These are phyloP conservation scores for Brienomyrus brachyistius DNA, from an alignment of 2,113 vertebrate genomes.

Conservation along the genomic window DNA sequence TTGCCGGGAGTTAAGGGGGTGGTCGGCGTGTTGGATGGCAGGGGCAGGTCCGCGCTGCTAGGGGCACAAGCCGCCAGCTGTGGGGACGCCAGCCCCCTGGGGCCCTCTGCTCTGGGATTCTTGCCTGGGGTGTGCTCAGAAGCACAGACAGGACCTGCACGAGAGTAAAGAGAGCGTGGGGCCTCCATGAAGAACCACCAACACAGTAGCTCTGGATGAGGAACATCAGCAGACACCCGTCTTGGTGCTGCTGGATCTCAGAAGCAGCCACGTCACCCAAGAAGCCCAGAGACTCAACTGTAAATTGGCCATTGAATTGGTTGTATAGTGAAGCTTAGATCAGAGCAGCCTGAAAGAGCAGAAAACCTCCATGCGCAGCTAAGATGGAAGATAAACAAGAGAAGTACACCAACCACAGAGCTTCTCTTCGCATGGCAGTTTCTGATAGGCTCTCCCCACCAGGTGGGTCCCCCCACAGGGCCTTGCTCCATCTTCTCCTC, in stretches of 20 bases:
- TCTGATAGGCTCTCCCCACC: conserved; percentile 75
- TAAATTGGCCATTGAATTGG: neutral
- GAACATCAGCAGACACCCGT: neutral
- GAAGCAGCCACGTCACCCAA: neutral
- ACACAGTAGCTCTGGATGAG: neutral
- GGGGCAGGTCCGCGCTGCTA: conserved; percentile 70
- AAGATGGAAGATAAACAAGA: neutral
- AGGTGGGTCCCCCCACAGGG: conserved; percentile 49
- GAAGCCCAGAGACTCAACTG: neutral
- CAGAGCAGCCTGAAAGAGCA: neutral
- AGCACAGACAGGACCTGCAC: conserved; percentile 28
- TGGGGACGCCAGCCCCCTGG: conserved; percentile 58
- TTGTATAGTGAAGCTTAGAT: neutral
- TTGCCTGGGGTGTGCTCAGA: conserved; percentile 69
- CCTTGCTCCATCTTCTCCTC: conserved; percentile 45
- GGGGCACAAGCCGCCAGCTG: conserved; percentile 72
- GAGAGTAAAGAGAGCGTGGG: neutral
- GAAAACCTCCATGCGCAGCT: neutral
- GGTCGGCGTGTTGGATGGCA: conserved; percentile 68
- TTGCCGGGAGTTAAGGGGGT: conserved; percentile 32
- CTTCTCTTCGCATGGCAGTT: conserved; percentile 37
- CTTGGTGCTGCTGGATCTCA: neutral
- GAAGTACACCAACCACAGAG: conserved; percentile 45
- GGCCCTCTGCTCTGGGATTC: conserved; percentile 45
- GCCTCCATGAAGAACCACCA: neutral